Evolutionary conservation across 1,140 invertebrate species (phyloP), one percentile per base, ranked within the genome.

Genomic region (Drosophila bocki): DNA sequence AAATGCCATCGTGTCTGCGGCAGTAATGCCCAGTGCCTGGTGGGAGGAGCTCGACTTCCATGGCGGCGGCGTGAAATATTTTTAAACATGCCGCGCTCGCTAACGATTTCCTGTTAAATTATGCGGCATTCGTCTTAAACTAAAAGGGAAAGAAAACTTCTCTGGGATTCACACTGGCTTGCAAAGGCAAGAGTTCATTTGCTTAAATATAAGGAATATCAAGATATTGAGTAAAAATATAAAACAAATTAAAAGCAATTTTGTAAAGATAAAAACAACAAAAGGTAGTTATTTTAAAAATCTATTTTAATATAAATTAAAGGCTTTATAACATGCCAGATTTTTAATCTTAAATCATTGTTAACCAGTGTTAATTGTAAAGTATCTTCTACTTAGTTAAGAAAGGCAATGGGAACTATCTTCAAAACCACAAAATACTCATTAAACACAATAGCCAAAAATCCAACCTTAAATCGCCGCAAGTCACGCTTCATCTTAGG

Each of bases 51-150:
- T 37, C 33, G 11, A 29, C 53, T 39, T 33, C 51, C 32, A 19
- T 33, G 51, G 33, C 51, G 67, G 22, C 60, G 45, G 72, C 61
- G 71, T 84, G 67, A 76, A 79, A 69, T 80, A 88, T 88, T 88
- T 84, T 83, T 81, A 78, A 82, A 78, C 76, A 70, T 63, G 37
- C 51, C 59, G 45, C 63, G 45, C 60, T 64, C 44, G 68, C 59
- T 80, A 85, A 90, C 83, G 85, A 90, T 91, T 90, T 90, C 85
- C 85, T 85, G 86, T 74, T 85, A 90, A 90, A 76, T 71, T 82
- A 70, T 80, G 86, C 85, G 75, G 86, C 86, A 68, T 76, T 86
- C 75, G 72, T 82, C 82, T 70, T 65, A 56, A 69, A 75, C 81
- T 61, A 82, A 80, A 76, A 76, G 64, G 67, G 60, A 72, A 78